Evolutionary conservation across 2,113 vertebrate species (phyloP).

Genomic region (Strigops habroptila): DNA sequence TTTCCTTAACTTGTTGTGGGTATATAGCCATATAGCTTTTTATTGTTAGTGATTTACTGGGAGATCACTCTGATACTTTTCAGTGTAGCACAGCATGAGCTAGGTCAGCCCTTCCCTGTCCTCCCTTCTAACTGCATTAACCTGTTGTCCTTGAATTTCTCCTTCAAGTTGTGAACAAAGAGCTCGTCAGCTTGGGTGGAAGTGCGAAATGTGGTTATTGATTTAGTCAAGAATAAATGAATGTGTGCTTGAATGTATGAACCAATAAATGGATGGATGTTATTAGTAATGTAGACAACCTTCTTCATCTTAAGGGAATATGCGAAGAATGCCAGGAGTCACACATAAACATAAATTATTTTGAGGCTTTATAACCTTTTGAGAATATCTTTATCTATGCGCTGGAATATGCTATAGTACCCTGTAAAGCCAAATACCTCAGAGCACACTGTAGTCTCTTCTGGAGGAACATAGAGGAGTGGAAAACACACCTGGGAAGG

Average conservation of each 20-base stretch:
- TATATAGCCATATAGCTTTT: background rate
- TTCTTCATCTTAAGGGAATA: background rate
- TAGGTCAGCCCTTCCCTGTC: slow-evolving; percentile 7
- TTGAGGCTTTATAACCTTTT: background rate
- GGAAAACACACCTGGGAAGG: background rate
- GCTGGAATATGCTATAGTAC: background rate
- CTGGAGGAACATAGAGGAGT: background rate
- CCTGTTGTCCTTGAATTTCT: slow-evolving; percentile 13
- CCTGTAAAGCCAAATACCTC: background rate
- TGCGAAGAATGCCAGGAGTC: background rate
- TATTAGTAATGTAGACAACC: background rate
- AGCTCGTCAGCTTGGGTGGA: slow-evolving; percentile 16
- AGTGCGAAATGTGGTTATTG: slow-evolving; percentile 18
- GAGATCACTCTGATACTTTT: background rate
- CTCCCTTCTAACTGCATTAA: slow-evolving; percentile 42
- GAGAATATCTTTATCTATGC: background rate
- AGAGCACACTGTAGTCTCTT: background rate
- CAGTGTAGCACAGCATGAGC: background rate
- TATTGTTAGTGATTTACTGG: slow-evolving; percentile 1
- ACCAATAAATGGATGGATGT: background rate
- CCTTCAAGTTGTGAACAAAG: slow-evolving; percentile 41
- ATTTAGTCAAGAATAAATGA: slow-evolving; percentile 43
- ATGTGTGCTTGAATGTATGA: background rate
- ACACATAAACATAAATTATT: background rate
- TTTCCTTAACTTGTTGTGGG: background rate